Percentiles rank a stretch among this genome's conserved stretches.
These are phyloP conservation scores for Arrhamphus sclerolepis DNA, from an alignment of 2,797 vertebrate species.

Conservation along the genomic window DNA sequence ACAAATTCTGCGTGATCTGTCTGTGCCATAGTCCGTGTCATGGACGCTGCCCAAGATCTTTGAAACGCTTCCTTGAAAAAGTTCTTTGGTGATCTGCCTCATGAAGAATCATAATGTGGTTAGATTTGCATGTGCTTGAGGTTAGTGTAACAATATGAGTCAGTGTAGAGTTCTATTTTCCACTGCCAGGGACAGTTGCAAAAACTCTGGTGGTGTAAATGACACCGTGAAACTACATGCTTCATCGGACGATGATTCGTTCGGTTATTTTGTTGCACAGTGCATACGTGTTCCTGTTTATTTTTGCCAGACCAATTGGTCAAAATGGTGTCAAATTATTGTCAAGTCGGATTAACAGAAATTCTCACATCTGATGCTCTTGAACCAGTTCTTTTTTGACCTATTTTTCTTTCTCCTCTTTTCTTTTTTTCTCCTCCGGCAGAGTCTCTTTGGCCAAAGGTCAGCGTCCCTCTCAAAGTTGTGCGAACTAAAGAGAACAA, in stretches of 20 bases:
- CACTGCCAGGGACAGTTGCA: slow-evolving; percentile 56
- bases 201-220: slow-evolving; percentile 46
- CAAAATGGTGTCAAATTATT: too few species aligned
- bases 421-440: slow-evolving; percentile 8
- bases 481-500: slow-evolving; percentile 97
- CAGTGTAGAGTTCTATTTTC: slow-evolving; percentile 54
- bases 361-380: too few species aligned
- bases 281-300: slow-evolving; percentile 1
- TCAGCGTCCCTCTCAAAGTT: slow-evolving; percentile 93
- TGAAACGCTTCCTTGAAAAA: slow-evolving; percentile 66
- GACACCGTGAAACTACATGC: slow-evolving; percentile 36
- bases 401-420: not conserved
- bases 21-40: slow-evolving; percentile 72
- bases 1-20: slow-evolving; percentile 75
- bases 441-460: slow-evolving; percentile 97
- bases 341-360: too few species aligned
- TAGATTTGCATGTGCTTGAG: slow-evolving; percentile 73
- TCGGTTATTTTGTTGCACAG: not conserved
- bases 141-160: slow-evolving; percentile 60
- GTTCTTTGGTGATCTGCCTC: slow-evolving; percentile 65
- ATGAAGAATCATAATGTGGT: slow-evolving; percentile 69
- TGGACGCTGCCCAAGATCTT: slow-evolving; percentile 77
- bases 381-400: not conserved
- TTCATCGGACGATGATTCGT: slow-evolving; percentile 15
- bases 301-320: too few species aligned